phyloP scores from a whole-genome alignment of 2,888 invertebrate species.

The Cheilosia pagana region DNA sequence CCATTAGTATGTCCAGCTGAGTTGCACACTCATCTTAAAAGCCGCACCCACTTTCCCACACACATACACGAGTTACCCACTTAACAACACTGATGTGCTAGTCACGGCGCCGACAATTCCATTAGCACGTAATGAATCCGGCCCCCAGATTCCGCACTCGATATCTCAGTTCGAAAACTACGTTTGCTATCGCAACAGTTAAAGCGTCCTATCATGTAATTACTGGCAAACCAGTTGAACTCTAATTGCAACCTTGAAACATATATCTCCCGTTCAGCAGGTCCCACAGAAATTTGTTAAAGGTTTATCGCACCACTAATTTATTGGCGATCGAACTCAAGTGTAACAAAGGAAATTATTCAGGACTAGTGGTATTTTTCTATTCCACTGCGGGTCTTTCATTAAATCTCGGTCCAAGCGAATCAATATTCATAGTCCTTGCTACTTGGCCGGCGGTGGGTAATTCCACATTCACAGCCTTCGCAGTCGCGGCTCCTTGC shows the following conservation, averaged over 20 bases:
- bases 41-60: background rate
- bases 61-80: conserved; percentile 19
- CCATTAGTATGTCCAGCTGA: conserved; percentile 3
- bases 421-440: conserved; percentile 45
- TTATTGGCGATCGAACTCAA: conserved; percentile 48
- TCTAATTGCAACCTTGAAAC: conserved; percentile 24
- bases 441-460: conserved; percentile 15
- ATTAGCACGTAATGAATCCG: conserved; percentile 40
- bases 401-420: background rate
- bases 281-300: conserved; percentile 30
- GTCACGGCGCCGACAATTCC: conserved; percentile 21
- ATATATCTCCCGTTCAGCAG: conserved; percentile 22
- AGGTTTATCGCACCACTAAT: conserved; percentile 55
- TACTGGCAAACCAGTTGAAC: conserved; percentile 17
- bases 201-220: conserved; percentile 6
- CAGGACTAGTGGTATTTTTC: conserved; percentile 13
- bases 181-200: conserved; percentile 7
- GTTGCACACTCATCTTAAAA: conserved; percentile 45
- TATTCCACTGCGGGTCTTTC: background rate
- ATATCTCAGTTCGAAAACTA: background rate
- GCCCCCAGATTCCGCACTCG: conserved; percentile 5
- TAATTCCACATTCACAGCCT: conserved; percentile 39
- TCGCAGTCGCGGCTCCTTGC: conserved; percentile 3
- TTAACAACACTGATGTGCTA: conserved; percentile 37
- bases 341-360: conserved; percentile 56